Conservation (phyloP, 2,888 invertebrate genomes). For the Tyria jacobaeae region DNA sequence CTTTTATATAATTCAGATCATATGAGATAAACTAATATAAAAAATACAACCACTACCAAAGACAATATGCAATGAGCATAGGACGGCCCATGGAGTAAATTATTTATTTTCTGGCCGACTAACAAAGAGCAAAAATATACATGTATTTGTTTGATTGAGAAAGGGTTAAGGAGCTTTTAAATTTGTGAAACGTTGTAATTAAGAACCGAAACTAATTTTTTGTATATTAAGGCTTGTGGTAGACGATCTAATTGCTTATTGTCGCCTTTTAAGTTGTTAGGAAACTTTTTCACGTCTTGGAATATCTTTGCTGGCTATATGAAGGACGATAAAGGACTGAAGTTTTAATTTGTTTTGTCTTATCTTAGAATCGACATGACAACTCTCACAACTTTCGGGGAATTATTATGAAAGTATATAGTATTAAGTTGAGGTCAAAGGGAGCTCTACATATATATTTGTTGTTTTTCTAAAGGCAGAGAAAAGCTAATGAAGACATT, state of each 20-base stretch:
- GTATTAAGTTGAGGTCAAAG: slow-evolving; percentile 22
- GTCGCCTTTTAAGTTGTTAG: slow-evolving; percentile 36
- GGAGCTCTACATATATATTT: slow-evolving; percentile 6
- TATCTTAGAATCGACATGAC: slow-evolving; percentile 45
- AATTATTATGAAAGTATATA: slow-evolving; percentile 30
- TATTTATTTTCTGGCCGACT: slow-evolving; percentile 25
- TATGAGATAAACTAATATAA: too few relatives aligned
- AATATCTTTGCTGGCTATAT: slow-evolving; percentile 32
- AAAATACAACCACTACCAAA: too few relatives aligned
- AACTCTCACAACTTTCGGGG: slow-evolving; percentile 29
- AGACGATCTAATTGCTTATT: slow-evolving; percentile 42
- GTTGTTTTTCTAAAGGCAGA: slow-evolving; percentile 5
- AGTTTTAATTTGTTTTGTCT: slow-evolving; percentile 51
- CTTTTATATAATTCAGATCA: too few relatives aligned
- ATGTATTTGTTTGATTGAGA: too few relatives aligned
- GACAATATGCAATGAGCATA: slow-evolving; percentile 14
- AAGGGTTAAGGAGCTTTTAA: background rate
- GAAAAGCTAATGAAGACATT: background rate
- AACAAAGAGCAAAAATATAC: background rate
- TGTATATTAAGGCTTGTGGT: slow-evolving; percentile 22
- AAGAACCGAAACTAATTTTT: background rate
- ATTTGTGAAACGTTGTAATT: background rate
- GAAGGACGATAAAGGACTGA: slow-evolving; percentile 38
- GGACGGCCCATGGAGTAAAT: slow-evolving; percentile 28
- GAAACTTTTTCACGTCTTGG: slow-evolving; percentile 34